Evolutionary conservation across 1,140 invertebrate genomes (phyloP), one percentile per base, ranked within the genome.

Genomic region (Hermetia illucens): DNA sequence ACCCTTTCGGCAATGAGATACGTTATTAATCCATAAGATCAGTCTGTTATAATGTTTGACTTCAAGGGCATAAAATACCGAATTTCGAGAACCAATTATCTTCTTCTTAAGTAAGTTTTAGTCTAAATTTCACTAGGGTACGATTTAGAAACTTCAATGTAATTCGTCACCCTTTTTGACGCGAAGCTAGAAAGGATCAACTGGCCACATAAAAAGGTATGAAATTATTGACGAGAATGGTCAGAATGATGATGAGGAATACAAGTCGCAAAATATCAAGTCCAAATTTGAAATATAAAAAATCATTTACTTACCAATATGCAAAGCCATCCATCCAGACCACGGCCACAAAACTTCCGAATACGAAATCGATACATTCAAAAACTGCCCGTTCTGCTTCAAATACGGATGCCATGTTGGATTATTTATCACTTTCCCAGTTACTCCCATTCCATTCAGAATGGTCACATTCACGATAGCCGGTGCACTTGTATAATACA

Each of bases 331-430:
- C 79, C 86, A 96, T 0, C 93, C 93, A 5, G 89, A 90, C 91
- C 92, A 97, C 1, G 92, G 93, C 92, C 92, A 97, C 13, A 97
- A 62, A 22, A 82, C 69, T 41, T 79, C 69, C n/a, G 83, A 87
- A 62, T 83, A 74, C 12, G 79, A 73, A 25, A 84, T 69, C 1
- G 82, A 72, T 35, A 90, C 70, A 22, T 86, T 70, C 18, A 85
- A 63, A 27, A 71, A 58, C 31, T 75, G 66, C 5, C 88, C 86
- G 63, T 82, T 72, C 43, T 86, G 75, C 37, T 73, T 70, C 5
- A 72, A 62, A 54, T 91, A 88, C 0, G 91, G 89, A 64, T 92
- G 82, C 92, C 92, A 96, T 33, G 69, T 66, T 1, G 86, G 85
- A 52, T 70, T 70, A 35, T 63, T 55, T 41, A 72, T 64, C 43